phyloP scores from a whole-genome alignment of 2,113 vertebrate genomes.

The Tursiops truncatus region DNA sequence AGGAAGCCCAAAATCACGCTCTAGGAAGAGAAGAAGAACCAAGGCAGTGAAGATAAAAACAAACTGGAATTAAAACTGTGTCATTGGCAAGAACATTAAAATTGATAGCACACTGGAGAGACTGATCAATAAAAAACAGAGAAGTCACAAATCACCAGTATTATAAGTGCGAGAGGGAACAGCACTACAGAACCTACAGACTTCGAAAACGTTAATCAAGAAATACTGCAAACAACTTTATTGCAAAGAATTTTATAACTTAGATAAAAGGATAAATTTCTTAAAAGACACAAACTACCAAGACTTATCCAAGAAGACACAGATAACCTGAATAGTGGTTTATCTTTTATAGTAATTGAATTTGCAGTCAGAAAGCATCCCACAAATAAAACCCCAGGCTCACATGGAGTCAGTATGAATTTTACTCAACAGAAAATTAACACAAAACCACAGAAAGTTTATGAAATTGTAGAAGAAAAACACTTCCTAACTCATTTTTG shows the following conservation, averaged over 20 bases:
- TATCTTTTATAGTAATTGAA: background rate
- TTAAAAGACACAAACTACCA: background rate
- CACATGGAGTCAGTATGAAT: background rate
- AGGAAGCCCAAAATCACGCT: background rate
- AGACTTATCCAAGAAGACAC: too few species aligned
- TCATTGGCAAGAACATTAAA: background rate
- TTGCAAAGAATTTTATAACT: background rate
- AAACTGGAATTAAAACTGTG: background rate
- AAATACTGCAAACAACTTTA: background rate
- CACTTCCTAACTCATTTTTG: background rate
- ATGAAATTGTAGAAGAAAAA: background rate
- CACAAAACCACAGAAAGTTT: background rate
- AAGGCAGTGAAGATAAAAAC: background rate
- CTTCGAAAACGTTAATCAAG: background rate
- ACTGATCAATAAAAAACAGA: background rate
- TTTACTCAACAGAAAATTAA: background rate
- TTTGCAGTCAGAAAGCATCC: background rate
- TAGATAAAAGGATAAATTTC: background rate
- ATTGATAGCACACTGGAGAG: background rate
- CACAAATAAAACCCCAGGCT: background rate
- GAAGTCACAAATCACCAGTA: background rate
- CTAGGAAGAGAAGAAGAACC: background rate
- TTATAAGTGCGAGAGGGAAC: background rate
- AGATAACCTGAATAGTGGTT: background rate
- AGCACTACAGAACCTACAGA: background rate